These are phyloP conservation scores for Vireo altiloquus DNA, from an alignment of 2,113 vertebrate genomes.

Conservation along the genomic window DNA sequence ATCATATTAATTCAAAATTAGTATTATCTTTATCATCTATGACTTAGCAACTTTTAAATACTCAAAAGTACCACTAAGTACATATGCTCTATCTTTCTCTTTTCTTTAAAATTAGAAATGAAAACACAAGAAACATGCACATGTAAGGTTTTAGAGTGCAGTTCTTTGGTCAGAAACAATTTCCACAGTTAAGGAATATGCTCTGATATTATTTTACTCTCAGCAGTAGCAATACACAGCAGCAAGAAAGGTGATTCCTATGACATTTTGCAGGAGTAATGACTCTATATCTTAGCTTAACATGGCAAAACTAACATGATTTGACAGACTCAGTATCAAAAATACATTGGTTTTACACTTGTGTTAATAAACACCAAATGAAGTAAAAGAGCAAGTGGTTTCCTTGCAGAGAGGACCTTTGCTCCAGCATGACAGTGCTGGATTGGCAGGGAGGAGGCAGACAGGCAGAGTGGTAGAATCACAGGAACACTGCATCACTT, in stretches of 20 bases:
- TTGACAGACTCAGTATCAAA: not conserved
- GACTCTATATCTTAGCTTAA: not conserved
- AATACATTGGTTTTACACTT: not conserved
- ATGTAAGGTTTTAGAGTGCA: not conserved
- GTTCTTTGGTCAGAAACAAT: not conserved
- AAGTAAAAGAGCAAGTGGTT: not conserved
- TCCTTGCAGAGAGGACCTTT: not conserved
- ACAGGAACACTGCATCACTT: not conserved
- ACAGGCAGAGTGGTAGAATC: not conserved
- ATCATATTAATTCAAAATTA: not conserved
- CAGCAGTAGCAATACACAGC: not conserved
- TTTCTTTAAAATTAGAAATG: not conserved
- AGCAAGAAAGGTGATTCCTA: not conserved
- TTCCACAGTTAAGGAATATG: not conserved
- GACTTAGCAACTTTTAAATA: not conserved
- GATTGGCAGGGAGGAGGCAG: not conserved
- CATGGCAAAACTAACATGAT: not conserved
- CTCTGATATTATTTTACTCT: not conserved
- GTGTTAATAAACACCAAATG: not conserved
- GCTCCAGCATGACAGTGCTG: not conserved
- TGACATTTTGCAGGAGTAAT: not conserved
- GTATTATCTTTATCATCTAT: not conserved
- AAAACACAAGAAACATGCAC: not conserved
- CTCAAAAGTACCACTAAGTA: conserved; percentile 15
- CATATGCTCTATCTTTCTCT: not conserved